A percentile compares a stretch with the other conserved stretches of the same genome.
These are phyloP conservation scores for Drosophila melanosoma DNA, from an alignment of 2,888 invertebrate genomes.

Conservation along the genomic window DNA sequence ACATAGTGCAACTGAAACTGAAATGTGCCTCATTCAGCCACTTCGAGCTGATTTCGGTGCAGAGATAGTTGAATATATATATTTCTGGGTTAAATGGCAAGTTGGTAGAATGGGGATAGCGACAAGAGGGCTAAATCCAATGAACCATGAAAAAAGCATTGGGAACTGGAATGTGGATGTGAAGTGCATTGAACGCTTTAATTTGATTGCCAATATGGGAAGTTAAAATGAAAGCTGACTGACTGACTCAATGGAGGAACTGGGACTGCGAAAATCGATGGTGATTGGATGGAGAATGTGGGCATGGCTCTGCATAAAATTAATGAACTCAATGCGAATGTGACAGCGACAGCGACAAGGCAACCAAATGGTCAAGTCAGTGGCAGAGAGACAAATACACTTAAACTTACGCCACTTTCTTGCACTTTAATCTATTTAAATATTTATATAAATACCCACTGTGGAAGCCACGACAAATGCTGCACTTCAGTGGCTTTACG, in stretches of 20 bases:
- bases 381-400: constrained; percentile 2
- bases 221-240: constrained; percentile 29
- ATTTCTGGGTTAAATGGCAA: constrained; percentile 17
- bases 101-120: background rate
- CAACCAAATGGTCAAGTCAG: constrained; percentile 8
- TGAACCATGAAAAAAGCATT: constrained; percentile 44
- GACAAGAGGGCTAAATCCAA: constrained; percentile 26
- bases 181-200: constrained; percentile 51
- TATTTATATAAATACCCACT: constrained; percentile 47
- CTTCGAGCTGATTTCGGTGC: background rate
- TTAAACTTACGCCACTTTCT: constrained; percentile 2
- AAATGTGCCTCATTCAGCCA: constrained; percentile 12
- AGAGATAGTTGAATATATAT: constrained; percentile 12
- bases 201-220: constrained; percentile 45
- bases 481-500: constrained; percentile 29
- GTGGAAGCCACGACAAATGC: constrained; percentile 27
- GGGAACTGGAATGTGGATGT: constrained; percentile 22
- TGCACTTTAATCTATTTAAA: constrained; percentile 59
- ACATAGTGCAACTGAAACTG: constrained; percentile 12
- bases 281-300: constrained; percentile 3
- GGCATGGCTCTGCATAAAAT: constrained; percentile 42
- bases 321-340: constrained; percentile 41
- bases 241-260: constrained; percentile 1
- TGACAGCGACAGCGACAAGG: constrained; percentile 1
- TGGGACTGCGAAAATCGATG: constrained; percentile 9